These are phyloP conservation scores for Ceyx cyanopectus DNA, from an alignment of 2,113 vertebrate species.

Conservation along the genomic window DNA sequence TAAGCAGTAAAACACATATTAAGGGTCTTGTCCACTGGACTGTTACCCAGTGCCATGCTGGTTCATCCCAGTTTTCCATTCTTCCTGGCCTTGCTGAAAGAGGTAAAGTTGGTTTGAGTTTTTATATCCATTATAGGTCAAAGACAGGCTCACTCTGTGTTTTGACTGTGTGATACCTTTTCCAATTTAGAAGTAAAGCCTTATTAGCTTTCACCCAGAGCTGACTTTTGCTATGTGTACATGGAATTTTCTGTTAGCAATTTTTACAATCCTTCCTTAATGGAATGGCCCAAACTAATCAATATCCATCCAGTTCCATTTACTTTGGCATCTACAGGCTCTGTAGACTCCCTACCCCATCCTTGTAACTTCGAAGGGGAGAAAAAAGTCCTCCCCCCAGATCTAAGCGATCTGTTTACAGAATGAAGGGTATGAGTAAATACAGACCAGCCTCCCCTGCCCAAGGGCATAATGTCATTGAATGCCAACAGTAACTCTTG, in stretches of 20 bases:
- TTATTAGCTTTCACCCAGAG: neutral
- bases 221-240: neutral
- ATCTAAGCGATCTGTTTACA: neutral
- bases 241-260: neutral
- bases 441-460: neutral
- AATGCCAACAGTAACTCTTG: fast-evolving
- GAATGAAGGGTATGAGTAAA: neutral
- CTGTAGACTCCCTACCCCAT: neutral
- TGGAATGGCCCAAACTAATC: fast-evolving
- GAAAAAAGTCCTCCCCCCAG: neutral
- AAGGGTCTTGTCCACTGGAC: neutral
- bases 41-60: neutral
- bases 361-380: fast-evolving
- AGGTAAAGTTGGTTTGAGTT: neutral
- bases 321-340: neutral
- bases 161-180: neutral
- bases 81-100: neutral
- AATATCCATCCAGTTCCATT: neutral
- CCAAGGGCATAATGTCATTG: neutral
- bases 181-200: neutral
- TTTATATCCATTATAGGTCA: neutral
- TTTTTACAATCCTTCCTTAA: neutral
- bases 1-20: neutral
- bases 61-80: neutral
- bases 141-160: neutral